Evolutionary conservation across 2,797 vertebrate species (phyloP).

Genomic region (Neopelma chrysocephalum): DNA sequence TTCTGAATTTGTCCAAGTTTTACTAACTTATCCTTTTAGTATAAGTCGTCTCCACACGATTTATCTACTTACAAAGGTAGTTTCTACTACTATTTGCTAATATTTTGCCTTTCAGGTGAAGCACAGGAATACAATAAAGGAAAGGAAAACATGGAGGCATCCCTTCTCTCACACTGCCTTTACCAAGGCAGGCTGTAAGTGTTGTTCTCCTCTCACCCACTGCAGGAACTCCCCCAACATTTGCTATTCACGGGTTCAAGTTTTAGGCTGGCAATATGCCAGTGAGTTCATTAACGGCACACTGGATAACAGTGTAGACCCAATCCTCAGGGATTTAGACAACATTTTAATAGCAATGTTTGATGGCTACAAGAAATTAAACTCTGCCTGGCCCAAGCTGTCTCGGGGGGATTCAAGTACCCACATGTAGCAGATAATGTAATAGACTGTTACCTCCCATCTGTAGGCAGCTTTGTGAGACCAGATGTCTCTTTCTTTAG

Average conservation of each 20-base stretch:
- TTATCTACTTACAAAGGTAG: neutral
- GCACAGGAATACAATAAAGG: neutral
- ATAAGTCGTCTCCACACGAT: fast-evolving
- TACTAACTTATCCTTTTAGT: neutral
- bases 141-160: neutral
- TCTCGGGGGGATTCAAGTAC: neutral
- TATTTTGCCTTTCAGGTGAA: neutral
- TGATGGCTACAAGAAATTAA: slow-evolving; percentile 16
- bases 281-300: slow-evolving; percentile 24
- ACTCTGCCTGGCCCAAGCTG: neutral
- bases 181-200: neutral
- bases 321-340: neutral
- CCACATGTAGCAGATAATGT: neutral
- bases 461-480: neutral
- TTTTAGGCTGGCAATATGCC: slow-evolving; percentile 18
- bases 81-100: neutral
- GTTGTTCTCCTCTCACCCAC: neutral
- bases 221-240: neutral
- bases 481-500: slow-evolving; percentile 17
- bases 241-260: neutral
- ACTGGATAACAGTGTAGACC: neutral
- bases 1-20: neutral
- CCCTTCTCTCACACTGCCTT: neutral
- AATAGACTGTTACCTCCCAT: neutral
- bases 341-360: neutral